These are phyloP conservation scores for Promerops cafer DNA, from an alignment of 2,113 vertebrate species.

Conservation along the genomic window DNA sequence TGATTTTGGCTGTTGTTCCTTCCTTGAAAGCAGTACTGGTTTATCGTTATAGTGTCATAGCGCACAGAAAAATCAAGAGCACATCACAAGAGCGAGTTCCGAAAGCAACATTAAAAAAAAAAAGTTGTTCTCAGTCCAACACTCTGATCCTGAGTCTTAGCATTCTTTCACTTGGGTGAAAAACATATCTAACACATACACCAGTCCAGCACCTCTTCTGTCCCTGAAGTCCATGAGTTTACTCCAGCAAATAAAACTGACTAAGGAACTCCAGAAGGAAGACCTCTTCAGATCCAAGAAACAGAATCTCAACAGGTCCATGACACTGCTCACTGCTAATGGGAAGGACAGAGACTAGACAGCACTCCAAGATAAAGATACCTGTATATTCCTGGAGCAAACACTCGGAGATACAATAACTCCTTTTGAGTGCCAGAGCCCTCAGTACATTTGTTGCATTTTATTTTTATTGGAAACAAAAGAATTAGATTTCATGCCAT, in stretches of 20 bases:
- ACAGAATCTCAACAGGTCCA: not conserved
- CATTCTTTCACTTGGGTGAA: not conserved
- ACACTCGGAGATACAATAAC: not conserved
- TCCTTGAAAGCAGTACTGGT: not conserved
- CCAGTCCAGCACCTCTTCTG: not conserved
- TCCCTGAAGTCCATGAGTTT: not conserved
- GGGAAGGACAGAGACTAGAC: not conserved
- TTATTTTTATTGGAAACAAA: constrained; percentile 20
- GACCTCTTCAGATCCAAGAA: not conserved
- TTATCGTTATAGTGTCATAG: not conserved
- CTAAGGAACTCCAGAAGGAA: not conserved
- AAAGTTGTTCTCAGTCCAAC: not conserved
- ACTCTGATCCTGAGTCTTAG: not conserved
- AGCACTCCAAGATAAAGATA: not conserved
- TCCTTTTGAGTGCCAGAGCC: not conserved
- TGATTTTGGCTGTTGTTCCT: not conserved
- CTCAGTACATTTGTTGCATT: not conserved
- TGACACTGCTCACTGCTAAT: not conserved
- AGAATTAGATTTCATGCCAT: not conserved
- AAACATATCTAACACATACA: rapidly evolving
- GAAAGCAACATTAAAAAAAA: not conserved
- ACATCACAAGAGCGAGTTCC: not conserved
- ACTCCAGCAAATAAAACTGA: not conserved
- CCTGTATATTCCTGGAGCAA: not conserved
- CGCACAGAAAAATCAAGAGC: not conserved